These are phyloP conservation scores for Symphodus melops DNA, from an alignment of 2,113 vertebrate genomes.

Conservation along the genomic window DNA sequence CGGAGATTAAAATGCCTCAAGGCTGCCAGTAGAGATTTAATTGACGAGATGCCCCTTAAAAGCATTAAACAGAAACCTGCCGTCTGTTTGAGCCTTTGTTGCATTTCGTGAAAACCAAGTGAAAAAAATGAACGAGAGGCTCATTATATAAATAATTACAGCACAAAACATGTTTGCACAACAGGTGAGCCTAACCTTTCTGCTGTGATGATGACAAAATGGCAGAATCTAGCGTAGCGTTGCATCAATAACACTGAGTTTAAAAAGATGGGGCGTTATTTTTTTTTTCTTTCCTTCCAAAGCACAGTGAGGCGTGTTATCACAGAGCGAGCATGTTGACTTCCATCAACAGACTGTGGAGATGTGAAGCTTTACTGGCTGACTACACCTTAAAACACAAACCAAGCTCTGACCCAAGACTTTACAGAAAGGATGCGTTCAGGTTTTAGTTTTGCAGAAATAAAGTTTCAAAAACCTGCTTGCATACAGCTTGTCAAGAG, in stretches of 20 bases:
- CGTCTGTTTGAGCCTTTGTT: conserved; percentile 4
- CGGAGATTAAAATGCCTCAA: background rate
- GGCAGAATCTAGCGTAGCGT: background rate
- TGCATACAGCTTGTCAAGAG: background rate
- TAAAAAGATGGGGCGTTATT: background rate
- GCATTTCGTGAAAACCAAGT: background rate
- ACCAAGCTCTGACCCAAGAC: background rate
- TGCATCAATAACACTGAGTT: background rate
- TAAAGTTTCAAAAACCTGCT: conserved; percentile 24
- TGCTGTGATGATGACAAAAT: background rate
- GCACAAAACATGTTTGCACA: background rate
- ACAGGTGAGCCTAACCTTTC: no score
- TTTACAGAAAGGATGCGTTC: background rate
- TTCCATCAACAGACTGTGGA: background rate
- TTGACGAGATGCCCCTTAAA: background rate
- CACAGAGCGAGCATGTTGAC: background rate
- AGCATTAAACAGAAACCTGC: background rate
- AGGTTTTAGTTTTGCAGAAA: conserved; percentile 29
- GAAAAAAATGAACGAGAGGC: background rate
- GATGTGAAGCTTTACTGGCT: background rate
- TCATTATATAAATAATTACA: background rate
- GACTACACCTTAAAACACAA: background rate
- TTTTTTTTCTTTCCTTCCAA: background rate
- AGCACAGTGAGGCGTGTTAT: no score
- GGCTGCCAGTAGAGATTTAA: background rate